These are phyloP conservation scores for Orchesella flavescens DNA, from an alignment of 2,888 invertebrate species.

Conservation along the genomic window DNA sequence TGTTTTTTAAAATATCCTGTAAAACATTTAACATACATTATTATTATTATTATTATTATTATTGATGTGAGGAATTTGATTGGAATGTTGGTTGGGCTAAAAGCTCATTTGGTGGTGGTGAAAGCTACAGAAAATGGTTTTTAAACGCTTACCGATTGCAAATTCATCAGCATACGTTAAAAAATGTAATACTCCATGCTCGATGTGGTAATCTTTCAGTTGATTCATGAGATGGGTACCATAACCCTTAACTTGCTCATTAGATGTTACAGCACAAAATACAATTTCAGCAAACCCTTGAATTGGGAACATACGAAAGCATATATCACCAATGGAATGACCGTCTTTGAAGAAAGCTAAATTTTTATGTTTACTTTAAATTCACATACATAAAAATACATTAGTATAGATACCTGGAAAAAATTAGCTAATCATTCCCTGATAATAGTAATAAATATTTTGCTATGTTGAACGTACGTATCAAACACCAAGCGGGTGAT, in stretches of 20 bases:
- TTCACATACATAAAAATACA: not conserved
- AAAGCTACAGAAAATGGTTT: not conserved
- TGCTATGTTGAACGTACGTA: constrained; percentile 79
- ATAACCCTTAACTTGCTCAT: constrained; percentile 96
- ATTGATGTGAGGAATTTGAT: not conserved
- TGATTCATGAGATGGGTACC: constrained; percentile 99
- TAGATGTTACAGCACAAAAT: constrained; percentile 96
- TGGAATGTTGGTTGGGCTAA: not conserved
- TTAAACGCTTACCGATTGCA: constrained; percentile 84
- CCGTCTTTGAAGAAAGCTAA: constrained; percentile 92
- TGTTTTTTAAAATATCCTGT: constrained; percentile 91
- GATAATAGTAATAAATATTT: constrained; percentile 22
- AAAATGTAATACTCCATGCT: constrained; percentile 91
- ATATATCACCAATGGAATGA: constrained; percentile 96
- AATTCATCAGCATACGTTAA: constrained; percentile 97
- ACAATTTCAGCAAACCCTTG: constrained; percentile 99
- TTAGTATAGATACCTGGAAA: too few species aligned
- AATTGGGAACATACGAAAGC: constrained; percentile 93
- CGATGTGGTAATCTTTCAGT: constrained; percentile 95
- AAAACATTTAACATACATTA: constrained; percentile 32
- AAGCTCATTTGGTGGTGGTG: too few species aligned
- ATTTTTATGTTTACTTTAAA: constrained; percentile 91
- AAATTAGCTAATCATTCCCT: not conserved
- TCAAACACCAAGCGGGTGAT: constrained; percentile 96
- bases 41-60: not conserved